Evolutionary conservation across 1,140 invertebrate species (phyloP).

Genomic region (Apolygus lucorum): DNA sequence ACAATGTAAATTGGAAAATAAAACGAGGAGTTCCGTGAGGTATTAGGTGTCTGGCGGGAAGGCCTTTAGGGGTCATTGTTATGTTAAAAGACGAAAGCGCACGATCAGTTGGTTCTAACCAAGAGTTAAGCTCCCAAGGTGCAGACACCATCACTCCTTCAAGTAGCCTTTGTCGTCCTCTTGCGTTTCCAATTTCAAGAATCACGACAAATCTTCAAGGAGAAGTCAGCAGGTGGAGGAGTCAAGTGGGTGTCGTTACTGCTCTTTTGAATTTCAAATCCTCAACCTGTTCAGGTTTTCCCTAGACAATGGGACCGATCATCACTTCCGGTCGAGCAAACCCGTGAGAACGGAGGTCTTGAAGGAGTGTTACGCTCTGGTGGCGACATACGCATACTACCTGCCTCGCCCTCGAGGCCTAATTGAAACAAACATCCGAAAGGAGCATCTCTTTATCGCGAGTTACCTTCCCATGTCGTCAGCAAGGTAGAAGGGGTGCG

Average conservation of each 20-base stretch:
- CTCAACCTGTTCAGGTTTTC: background rate
- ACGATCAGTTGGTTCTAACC: background rate
- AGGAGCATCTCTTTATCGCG: background rate
- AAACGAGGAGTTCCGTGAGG: background rate
- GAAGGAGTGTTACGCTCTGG: background rate
- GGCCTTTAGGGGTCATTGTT: background rate
- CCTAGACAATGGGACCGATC: background rate
- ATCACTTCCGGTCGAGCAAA: background rate
- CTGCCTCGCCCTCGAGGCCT: background rate
- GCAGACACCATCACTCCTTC: background rate
- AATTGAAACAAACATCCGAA: background rate
- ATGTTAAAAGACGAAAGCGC: conserved; percentile 1
- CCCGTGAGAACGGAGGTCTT: background rate
- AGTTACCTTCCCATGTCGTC: background rate
- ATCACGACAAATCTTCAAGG: background rate
- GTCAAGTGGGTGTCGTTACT: background rate
- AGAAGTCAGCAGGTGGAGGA: background rate
- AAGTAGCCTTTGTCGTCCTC: background rate
- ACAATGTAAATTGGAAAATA: conserved; percentile 2
- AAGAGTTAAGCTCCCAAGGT: background rate
- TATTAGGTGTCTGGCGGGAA: background rate
- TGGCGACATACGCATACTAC: background rate
- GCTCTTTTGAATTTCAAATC: conserved; percentile 1
- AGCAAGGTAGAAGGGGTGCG: background rate
- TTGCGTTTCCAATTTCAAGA: background rate